phyloP scores from a whole-genome alignment of 2,797 vertebrate genomes.

The Xiphophorus birchmanni region DNA sequence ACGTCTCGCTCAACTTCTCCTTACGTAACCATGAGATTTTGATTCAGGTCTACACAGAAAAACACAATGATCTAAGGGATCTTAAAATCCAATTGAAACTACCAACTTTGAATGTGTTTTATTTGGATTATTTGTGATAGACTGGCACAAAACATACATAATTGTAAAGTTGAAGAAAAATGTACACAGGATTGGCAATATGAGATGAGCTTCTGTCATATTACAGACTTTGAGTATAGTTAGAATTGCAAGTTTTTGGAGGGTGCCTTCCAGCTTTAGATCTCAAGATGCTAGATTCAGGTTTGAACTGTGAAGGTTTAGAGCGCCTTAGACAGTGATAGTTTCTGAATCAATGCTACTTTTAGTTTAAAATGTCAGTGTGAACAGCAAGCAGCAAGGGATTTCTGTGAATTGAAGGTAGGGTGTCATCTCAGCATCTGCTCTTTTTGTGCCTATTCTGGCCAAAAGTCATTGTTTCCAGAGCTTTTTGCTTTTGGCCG shows the following conservation, averaged over 20 bases:
- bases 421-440: slow-evolving; percentile 11
- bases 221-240: not conserved
- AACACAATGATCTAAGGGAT: not conserved
- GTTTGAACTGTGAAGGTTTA: not conserved
- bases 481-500: slow-evolving; percentile 4
- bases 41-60: not conserved
- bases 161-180: not conserved
- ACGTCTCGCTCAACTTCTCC: not conserved
- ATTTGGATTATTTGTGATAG: not conserved
- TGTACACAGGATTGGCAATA: not conserved
- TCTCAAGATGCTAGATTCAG: not conserved
- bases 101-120: not conserved
- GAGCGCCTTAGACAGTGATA: slow-evolving; percentile 40
- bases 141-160: not conserved
- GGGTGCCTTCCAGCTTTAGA: not conserved
- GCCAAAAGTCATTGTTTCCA: slow-evolving; percentile 48
- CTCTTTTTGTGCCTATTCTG: slow-evolving; percentile 11
- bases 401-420: not conserved
- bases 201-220: not conserved
- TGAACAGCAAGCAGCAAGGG: not conserved
- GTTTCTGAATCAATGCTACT: slow-evolving; percentile 67
- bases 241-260: not conserved
- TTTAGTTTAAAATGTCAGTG: not conserved
- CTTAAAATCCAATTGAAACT: not conserved
- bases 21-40: not conserved